These are phyloP conservation scores for Hydrotaea cyrtoneurina DNA, from an alignment of 2,888 invertebrate species.

Conservation along the genomic window DNA sequence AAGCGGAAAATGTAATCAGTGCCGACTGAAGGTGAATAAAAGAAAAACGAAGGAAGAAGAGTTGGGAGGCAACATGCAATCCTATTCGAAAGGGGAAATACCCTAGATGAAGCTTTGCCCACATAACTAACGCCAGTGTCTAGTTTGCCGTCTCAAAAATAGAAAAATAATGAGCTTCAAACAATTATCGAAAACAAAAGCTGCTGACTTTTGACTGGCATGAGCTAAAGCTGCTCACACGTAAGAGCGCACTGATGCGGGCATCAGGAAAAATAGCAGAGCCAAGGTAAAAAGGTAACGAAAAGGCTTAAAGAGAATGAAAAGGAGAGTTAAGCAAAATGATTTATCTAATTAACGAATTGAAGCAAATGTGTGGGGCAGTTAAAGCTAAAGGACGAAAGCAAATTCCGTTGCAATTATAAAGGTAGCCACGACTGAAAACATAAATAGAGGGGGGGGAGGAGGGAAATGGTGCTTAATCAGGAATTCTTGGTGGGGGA, in stretches of 20 bases:
- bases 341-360: constrained; percentile 7
- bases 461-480: not conserved
- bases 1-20: too few species aligned
- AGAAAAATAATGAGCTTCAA: not conserved
- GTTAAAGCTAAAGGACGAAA: too few species aligned
- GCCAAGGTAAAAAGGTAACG: not conserved
- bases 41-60: not conserved
- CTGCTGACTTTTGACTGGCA: not conserved
- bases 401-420: not conserved
- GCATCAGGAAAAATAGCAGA: not conserved
- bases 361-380: not conserved
- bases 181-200: not conserved
- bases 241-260: not conserved
- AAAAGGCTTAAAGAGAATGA: not conserved
- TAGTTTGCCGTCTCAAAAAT: not conserved
- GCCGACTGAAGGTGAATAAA: too few species aligned
- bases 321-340: not conserved
- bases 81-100: not conserved
- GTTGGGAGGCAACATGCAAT: not conserved
- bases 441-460: not conserved
- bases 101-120: not conserved
- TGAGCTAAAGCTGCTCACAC: not conserved
- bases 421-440: not conserved
- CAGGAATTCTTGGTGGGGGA: not conserved
- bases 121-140: not conserved